These are phyloP conservation scores for Meda fulgida DNA, from an alignment of 2,797 vertebrate genomes.

Conservation along the genomic window DNA sequence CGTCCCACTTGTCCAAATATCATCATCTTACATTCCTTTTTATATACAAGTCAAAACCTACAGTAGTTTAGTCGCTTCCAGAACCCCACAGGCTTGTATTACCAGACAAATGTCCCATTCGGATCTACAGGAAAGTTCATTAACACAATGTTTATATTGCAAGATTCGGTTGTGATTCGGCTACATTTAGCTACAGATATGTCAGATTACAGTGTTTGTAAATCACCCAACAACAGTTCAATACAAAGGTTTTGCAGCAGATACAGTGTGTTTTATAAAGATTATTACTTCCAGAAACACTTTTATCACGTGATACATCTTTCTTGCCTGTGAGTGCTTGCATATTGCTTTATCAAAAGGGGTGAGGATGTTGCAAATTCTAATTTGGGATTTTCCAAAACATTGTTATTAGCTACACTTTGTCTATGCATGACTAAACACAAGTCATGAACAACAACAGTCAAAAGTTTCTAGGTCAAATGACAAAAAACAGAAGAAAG, in stretches of 20 bases:
- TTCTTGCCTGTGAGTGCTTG: constrained; percentile 7
- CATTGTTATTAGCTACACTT: constrained; percentile 35
- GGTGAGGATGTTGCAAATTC: not conserved
- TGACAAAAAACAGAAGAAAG: not conserved
- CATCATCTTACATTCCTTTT: not conserved
- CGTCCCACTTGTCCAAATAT: not conserved
- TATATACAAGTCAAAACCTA: not conserved
- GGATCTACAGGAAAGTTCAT: constrained; percentile 16
- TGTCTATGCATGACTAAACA: not conserved
- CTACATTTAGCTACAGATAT: constrained; percentile 40
- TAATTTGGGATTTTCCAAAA: not conserved
- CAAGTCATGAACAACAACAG: not conserved
- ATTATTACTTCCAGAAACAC: constrained; percentile 3
- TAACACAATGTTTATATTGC: constrained; percentile 5
- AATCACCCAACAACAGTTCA: constrained; percentile 29
- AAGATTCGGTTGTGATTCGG: constrained; percentile 41
- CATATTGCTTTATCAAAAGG: constrained; percentile 51
- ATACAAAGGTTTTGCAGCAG: constrained; percentile 50
- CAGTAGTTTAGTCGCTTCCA: not conserved
- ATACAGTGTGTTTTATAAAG: constrained; percentile 39
- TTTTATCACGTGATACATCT: constrained; percentile 7
- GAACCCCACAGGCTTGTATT: not conserved
- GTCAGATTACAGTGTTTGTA: constrained; percentile 46
- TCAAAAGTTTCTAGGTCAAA: not conserved
- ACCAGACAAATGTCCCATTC: not conserved